Base-by-base conservation (phyloP, 2,888 invertebrate species). In the Lasioglossum vierecki region DNA sequence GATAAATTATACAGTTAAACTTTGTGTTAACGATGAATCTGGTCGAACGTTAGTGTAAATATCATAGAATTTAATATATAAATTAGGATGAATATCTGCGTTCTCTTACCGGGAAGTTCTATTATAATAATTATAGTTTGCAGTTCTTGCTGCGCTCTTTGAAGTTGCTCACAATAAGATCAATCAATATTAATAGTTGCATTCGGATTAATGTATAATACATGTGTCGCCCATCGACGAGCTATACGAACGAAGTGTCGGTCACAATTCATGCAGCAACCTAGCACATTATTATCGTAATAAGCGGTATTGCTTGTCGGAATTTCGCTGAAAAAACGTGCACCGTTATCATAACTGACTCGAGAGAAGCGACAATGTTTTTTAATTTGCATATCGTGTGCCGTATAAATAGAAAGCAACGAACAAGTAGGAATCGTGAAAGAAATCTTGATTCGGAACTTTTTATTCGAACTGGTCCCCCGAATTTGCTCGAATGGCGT, bases 401-500 rank as follows among this genome's bases (percentile, higher is more conserved):
- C 44, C 44, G 44, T 44, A 13, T 11, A 44, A 0, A 18, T 2
- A 18, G 8, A 4, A 15, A 63, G 2, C 2, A 30, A 63, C 15
- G 18, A 68, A 18, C 22, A 11, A 4, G 22, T 2, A 22, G 22
- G 22, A 39, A 35, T 18, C 8, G 4, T 11, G 68, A 68, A 39
- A 66, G 35, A 22, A 22, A 39, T 35, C 39, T 4, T 35, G 39
- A 68, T 30, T 49, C n/a, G 35, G 6, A 70, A 75, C 71, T 35
- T 46, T 74, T 44, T 22, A 84, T 41, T 74, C 70, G n/a, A 26
- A 41, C 60, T 26, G n/a, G 49, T 22, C 26, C 70, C 44, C 60
- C 30, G 30, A 57, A 39, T 70, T 77, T 44, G 79, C 71, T 76
- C 75, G 75, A 66, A 79, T 60, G 71, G 66, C 53, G 39, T 46